Evolutionary conservation across 2,888 invertebrate genomes (phyloP).

Genomic region (Ectobius pallidus): DNA sequence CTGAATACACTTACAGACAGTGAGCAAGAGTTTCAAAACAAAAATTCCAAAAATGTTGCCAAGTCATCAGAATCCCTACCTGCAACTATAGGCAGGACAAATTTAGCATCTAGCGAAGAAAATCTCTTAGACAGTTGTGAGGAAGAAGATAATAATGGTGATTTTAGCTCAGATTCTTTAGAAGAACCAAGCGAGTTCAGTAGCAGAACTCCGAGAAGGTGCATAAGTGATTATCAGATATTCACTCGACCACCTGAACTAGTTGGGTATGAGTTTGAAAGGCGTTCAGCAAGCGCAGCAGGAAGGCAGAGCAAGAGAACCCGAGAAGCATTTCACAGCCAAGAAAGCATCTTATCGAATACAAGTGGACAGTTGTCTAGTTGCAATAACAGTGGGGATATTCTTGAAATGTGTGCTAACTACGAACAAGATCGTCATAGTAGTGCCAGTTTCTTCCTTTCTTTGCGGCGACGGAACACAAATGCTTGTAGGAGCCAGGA

Average conservation of each 20-base stretch:
- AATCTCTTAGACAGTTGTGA: conserved; percentile 48
- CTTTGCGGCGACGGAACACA: conserved; percentile 64
- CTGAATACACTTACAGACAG: conserved; percentile 53
- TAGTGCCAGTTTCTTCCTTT: conserved; percentile 82
- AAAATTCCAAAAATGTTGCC: conserved; percentile 46
- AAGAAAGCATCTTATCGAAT: conserved; percentile 53
- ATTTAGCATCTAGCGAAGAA: conserved; percentile 45
- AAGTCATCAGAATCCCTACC: conserved; percentile 54
- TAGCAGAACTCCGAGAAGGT: conserved; percentile 61
- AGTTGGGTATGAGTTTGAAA: conserved; percentile 50
- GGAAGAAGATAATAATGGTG: conserved; percentile 58
- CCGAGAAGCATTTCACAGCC: conserved; percentile 48
- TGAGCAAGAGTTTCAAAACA: conserved; percentile 16
- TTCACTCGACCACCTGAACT: conserved; percentile 56
- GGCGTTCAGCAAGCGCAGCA: conserved; percentile 31
- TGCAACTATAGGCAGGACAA: conserved; percentile 50
- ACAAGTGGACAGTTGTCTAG: conserved; percentile 40
- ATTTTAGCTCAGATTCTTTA: conserved; percentile 79
- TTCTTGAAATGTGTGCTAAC: conserved; percentile 49
- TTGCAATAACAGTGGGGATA: conserved; percentile 51
- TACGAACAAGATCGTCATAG: conserved; percentile 57
- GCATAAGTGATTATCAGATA: conserved; percentile 81
- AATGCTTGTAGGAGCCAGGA: conserved; percentile 74
- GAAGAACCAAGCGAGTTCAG: conserved; percentile 68
- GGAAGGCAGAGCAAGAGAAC: conserved; percentile 38